phyloP scores from a whole-genome alignment of 2,888 invertebrate species.

The Diachrysia chrysitis region DNA sequence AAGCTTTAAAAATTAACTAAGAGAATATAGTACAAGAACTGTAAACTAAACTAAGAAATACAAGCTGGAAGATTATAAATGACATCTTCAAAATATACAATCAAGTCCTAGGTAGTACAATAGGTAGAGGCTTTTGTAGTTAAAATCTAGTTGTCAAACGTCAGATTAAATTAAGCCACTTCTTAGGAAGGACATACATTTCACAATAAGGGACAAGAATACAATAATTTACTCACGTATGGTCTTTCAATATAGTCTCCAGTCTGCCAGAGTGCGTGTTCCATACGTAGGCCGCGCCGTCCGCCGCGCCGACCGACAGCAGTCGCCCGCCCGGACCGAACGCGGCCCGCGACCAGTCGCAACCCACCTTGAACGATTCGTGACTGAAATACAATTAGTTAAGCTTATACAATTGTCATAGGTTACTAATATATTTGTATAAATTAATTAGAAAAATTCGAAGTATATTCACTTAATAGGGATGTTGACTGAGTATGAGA shows the following conservation, averaged over 20 bases:
- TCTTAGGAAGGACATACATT: not conserved
- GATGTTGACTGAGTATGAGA: no score
- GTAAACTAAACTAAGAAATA: no score
- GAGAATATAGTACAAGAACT: no score
- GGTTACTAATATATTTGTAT: no score
- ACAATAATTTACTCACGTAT: constrained; percentile 90
- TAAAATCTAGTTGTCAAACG: not conserved
- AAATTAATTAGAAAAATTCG: no score
- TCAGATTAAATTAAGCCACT: not conserved
- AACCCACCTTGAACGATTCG: constrained; percentile 98
- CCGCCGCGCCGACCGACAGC: constrained; percentile 96
- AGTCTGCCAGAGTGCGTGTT: constrained; percentile 93
- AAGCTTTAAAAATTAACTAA: no score
- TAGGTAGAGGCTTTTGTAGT: not conserved
- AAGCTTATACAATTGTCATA: no score
- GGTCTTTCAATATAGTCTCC: constrained; percentile 94
- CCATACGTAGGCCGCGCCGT: constrained; percentile 98
- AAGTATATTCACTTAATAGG: no score
- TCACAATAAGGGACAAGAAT: not conserved
- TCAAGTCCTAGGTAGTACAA: not conserved
- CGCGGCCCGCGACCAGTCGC: constrained; percentile 97
- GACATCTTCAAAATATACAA: not conserved
- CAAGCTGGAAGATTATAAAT: not conserved
- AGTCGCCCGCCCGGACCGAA: constrained; percentile 97
- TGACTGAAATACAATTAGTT: constrained; percentile 89